These are phyloP conservation scores for Orius insidiosus DNA, from an alignment of 1,140 invertebrate genomes.

Conservation along the genomic window DNA sequence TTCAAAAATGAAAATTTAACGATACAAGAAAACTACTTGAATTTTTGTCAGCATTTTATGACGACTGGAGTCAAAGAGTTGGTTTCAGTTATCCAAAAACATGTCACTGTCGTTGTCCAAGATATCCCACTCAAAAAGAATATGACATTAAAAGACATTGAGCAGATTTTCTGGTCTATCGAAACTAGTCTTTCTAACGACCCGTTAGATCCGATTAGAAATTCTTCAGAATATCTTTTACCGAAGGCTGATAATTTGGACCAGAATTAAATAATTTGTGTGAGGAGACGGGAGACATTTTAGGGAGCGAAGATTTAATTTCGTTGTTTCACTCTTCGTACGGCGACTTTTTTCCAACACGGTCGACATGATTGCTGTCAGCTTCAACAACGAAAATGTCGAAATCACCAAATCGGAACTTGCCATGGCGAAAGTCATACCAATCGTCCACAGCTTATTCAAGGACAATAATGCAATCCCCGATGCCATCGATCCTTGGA, in stretches of 20 bases:
- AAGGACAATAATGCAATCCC: background rate
- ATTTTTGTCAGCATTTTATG: conserved; percentile 52
- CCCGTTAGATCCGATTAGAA: conserved; percentile 40
- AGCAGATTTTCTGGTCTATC: conserved; percentile 60
- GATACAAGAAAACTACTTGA: conserved; percentile 60
- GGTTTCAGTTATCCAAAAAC: conserved; percentile 40
- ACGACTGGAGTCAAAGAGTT: conserved; percentile 48
- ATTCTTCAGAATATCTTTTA: conserved; percentile 28
- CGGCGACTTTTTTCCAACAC: conserved; percentile 59
- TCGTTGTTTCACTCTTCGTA: conserved; percentile 49
- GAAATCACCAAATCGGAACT: conserved; percentile 54
- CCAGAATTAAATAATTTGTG: conserved; percentile 31
- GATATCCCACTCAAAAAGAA: conserved; percentile 53
- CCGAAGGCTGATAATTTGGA: conserved; percentile 26
- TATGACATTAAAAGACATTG: conserved; percentile 55
- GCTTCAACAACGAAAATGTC: conserved; percentile 26
- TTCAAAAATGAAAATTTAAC: conserved; percentile 33
- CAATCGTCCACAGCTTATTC: conserved; percentile 51
- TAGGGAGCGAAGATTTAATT: conserved; percentile 64
- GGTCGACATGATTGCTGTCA: conserved; percentile 63
- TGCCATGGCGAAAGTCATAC: conserved; percentile 77
- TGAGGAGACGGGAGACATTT: conserved; percentile 57
- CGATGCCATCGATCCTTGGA: conserved; percentile 33
- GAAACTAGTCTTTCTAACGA: conserved; percentile 42
- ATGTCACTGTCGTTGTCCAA: conserved; percentile 45